Base-by-base conservation (phyloP, 2,888 invertebrate genomes). In the Hypomecis punctinalis region DNA sequence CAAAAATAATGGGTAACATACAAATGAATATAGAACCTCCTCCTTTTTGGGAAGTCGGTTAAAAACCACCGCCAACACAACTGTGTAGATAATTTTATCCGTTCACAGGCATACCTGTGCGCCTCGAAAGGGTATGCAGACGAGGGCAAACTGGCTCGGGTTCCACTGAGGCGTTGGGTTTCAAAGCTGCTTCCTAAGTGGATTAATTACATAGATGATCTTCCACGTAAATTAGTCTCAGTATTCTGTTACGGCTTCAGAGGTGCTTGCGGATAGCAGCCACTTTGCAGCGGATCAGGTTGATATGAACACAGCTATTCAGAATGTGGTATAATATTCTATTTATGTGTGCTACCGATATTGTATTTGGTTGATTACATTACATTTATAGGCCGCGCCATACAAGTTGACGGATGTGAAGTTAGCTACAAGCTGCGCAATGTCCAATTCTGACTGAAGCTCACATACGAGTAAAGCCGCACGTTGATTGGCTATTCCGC, bases 131-230 rank as follows among this genome's bases (percentile, higher is more conserved):
- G 53, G 42, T 58, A 35, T 68, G 67, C 61, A 66, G 39, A 68
- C 69, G 71, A 75, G 72, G 70, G 71, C 70, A 71, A 45, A 46
- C 40, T 13, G 6, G 69, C 68, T 75, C 76, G 80, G 74, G 77
- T 74, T 73, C 72, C 72, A 74, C 70, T 73, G 65, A 66, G 69
- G 77, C 77, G 73, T 89, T 82, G 72, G 80, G 86, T 89, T 89
- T 82, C 89, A 88, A 89, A 89, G 88, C 82, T 65, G 59, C 81
- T 76, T 78, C 75, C 82, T 89, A 90, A 90, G 90, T 91, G 91
- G 89, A 88, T 90, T 90, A 90, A 91, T 91, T 90, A 89, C 86
- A 78, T 79, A 81, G 86, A 87, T 89, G 87, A 90, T 90, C 86
- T 87, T 84, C 82, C 77, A 81, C 76, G 82, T 85, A 88, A 89